These are phyloP conservation scores for Meloidogyne exigua DNA, from an alignment of 1,140 invertebrate genomes.

Conservation along the genomic window DNA sequence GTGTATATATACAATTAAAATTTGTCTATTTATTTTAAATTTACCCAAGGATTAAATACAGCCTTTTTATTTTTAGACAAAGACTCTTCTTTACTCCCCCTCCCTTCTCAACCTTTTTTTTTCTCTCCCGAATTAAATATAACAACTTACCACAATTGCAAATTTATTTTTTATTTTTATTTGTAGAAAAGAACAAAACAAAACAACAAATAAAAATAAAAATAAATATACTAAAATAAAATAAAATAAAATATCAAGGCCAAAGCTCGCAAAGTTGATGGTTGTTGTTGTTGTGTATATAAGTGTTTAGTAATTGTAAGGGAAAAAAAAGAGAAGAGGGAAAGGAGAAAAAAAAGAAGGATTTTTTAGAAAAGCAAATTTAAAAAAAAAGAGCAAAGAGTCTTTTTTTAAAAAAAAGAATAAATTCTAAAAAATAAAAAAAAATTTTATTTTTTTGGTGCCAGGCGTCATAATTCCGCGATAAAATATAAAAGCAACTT, in stretches of 20 bases:
- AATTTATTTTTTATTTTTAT: neutral
- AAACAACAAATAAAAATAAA: neutral
- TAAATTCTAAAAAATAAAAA: neutral
- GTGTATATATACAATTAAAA: too few relatives aligned
- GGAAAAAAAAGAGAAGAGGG: neutral
- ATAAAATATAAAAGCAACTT: neutral
- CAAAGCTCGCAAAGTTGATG: constrained; percentile 11
- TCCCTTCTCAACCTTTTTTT: too few relatives aligned
- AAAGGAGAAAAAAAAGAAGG: neutral
- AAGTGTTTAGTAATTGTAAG: too few relatives aligned
- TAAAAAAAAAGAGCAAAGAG: constrained; percentile 8
- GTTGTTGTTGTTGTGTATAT: neutral
- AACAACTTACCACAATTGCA: neutral
- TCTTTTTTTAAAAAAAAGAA: constrained; percentile 1
- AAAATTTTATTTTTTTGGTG: neutral
- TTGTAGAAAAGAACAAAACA: neutral
- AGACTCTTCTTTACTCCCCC: too few relatives aligned
- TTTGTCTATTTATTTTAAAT: too few relatives aligned
- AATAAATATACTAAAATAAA: neutral
- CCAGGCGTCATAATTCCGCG: neutral
- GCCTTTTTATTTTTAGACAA: too few relatives aligned
- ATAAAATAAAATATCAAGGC: neutral
- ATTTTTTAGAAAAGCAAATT: neutral
- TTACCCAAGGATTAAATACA: too few relatives aligned
- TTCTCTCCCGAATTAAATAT: neutral